phyloP scores from a whole-genome alignment of 23 tunicate genomes.

The Botrylloides violaceus region DNA sequence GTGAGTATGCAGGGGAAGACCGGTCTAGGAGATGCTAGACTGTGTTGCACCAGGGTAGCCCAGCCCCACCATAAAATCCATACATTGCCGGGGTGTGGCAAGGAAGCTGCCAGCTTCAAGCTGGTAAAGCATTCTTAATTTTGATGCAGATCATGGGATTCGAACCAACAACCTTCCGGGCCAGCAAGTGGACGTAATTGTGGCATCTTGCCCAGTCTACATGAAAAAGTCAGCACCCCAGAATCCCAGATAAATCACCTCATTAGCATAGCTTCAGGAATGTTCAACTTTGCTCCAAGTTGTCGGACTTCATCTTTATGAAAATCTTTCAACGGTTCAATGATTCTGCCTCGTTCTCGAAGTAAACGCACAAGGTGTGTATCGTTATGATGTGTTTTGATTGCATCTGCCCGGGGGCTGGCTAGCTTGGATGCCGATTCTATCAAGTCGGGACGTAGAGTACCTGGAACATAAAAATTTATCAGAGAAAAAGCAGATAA shows the following conservation, averaged over 20 bases:
- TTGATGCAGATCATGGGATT: no score
- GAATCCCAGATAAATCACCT: slow-evolving; percentile 43
- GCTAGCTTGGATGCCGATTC: slow-evolving; percentile 86
- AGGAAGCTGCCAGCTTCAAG: no score
- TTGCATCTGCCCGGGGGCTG: slow-evolving; percentile 74
- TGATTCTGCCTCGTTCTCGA: slow-evolving; percentile 74
- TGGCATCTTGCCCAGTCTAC: background rate
- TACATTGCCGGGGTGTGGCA: no score
- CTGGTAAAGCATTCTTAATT: no score
- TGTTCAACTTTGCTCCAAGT: slow-evolving; percentile 62
- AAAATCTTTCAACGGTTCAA: slow-evolving; percentile 94
- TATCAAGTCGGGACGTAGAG: slow-evolving; percentile 92
- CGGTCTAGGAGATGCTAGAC: no score
- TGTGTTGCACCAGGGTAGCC: no score
- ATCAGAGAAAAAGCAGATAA: no score
- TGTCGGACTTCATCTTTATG: slow-evolving; percentile 97
- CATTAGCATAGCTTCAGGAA: slow-evolving; percentile 40
- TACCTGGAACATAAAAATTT: slow-evolving; percentile 39
- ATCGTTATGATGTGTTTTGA: slow-evolving; percentile 98
- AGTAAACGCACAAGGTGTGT: slow-evolving; percentile 78
- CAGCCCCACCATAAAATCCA: no score
- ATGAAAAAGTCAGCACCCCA: background rate
- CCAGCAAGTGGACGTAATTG: background rate
- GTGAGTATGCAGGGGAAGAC: no score
- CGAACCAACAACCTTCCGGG: no score